Evolutionary conservation across 2,113 vertebrate species (phyloP).

Genomic region (Epinephelus cyanopodus): DNA sequence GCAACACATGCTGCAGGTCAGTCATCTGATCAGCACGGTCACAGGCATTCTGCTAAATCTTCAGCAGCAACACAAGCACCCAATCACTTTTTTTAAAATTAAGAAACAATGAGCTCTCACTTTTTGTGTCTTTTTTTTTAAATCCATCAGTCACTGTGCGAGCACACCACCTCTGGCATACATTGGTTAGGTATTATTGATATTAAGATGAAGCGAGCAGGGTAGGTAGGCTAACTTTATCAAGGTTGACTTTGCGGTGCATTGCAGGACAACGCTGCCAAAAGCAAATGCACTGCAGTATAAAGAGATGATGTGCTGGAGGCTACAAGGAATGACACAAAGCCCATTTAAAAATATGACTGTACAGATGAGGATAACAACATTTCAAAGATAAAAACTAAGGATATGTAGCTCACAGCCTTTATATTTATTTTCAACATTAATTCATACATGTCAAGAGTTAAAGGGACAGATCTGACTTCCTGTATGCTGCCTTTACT

Average conservation of each 20-base stretch:
- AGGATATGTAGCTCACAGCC: background rate
- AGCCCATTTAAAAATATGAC: background rate
- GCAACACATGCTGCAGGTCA: slow-evolving; percentile 65
- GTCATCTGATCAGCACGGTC: slow-evolving; percentile 66
- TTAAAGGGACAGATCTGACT: background rate
- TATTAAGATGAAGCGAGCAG: slow-evolving; percentile 1
- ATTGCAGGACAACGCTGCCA: slow-evolving; percentile 5
- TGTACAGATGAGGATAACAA: too few species aligned
- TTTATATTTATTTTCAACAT: background rate
- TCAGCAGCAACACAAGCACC: slow-evolving; percentile 18
- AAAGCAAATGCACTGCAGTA: slow-evolving; percentile 15
- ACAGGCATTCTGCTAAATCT: slow-evolving; percentile 39
- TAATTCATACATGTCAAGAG: background rate
- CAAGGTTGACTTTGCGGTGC: slow-evolving; percentile 15
- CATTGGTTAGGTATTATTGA: background rate
- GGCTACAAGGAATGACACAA: background rate
- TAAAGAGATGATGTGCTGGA: background rate
- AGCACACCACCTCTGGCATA: background rate
- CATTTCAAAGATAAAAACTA: background rate
- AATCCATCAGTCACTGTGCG: background rate
- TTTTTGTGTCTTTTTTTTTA: background rate
- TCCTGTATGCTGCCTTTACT: background rate
- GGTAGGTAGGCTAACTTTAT: slow-evolving; percentile 12
- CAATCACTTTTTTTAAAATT: background rate
- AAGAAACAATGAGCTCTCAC: background rate